A percentile compares a stretch with the other conserved stretches of the same genome.
phyloP scores from a whole-genome alignment of 2,113 vertebrate genomes.

The Sinocyclocheilus anshuiensis region DNA sequence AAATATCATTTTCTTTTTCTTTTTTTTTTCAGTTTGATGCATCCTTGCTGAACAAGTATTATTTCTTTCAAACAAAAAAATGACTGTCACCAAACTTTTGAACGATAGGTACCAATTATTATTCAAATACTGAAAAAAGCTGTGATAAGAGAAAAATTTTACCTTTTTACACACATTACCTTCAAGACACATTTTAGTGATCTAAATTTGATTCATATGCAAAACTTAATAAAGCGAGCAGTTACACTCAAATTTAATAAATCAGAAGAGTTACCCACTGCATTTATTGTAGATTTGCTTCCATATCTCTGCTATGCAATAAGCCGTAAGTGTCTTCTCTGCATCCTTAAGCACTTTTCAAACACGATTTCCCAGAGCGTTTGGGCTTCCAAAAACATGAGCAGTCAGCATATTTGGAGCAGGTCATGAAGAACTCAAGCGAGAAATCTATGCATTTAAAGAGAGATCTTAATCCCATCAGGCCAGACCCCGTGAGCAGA shows the following conservation, averaged over 20 bases:
- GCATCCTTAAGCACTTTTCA: conserved; percentile 40
- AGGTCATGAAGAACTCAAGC: conserved; percentile 36
- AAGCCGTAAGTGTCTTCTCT: neutral
- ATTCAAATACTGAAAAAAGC: neutral
- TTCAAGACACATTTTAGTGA: neutral
- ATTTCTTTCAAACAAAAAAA: neutral
- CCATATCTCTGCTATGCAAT: conserved; percentile 28
- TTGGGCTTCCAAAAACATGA: conserved; percentile 28
- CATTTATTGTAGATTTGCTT: conserved; percentile 14
- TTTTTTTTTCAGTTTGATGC: neutral
- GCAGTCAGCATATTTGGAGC: conserved; percentile 47
- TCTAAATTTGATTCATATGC: conserved; percentile 1
- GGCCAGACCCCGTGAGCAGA: conserved; percentile 15
- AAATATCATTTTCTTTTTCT: too few relatives aligned
- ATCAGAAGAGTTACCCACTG: neutral
- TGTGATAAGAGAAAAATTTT: neutral
- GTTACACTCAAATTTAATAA: neutral
- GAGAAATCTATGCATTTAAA: conserved; percentile 48
- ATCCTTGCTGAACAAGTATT: neutral
- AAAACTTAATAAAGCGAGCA: conserved; percentile 21
- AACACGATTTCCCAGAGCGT: conserved; percentile 38
- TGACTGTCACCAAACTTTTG: neutral
- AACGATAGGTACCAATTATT: neutral
- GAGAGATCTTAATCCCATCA: conserved; percentile 47
- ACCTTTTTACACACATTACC: neutral